Conservation (phyloP, 1,140 invertebrate species). For the Calliphora vicina region DNA sequence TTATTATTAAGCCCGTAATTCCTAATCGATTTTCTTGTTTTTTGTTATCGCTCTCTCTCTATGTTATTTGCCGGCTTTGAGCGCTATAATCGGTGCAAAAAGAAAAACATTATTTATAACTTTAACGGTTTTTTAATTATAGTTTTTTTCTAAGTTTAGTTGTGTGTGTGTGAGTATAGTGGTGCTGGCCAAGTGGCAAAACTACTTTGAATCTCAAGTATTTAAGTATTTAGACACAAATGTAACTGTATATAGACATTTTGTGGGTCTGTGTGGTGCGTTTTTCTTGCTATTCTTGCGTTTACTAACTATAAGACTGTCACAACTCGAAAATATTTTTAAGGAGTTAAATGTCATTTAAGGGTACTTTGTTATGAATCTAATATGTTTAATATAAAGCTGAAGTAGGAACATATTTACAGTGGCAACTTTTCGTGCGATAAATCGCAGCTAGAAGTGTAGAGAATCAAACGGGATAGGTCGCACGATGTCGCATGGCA, state of each 20-base stretch:
- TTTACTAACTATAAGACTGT: too few species aligned
- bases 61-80: neutral
- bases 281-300: neutral
- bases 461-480: too few species aligned
- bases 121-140: neutral
- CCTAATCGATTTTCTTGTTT: neutral
- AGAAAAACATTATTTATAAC: neutral
- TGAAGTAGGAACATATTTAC: too few species aligned
- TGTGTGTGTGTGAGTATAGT: neutral
- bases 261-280: neutral
- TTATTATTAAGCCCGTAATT: neutral
- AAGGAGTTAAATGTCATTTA: too few species aligned
- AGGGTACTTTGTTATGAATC: too few species aligned
- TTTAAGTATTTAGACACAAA: neutral
- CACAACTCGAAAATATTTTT: too few species aligned
- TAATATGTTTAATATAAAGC: too few species aligned
- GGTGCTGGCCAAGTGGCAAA: neutral
- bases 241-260: neutral
- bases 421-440: too few species aligned
- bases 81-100: neutral
- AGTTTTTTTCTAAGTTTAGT: neutral
- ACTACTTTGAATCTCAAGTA: conserved; percentile 2
- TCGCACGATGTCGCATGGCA: too few species aligned
- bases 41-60: neutral
- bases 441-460: too few species aligned